Base-by-base conservation (phyloP, 2,888 invertebrate species). In the Dyspetes luteomarginatus region DNA sequence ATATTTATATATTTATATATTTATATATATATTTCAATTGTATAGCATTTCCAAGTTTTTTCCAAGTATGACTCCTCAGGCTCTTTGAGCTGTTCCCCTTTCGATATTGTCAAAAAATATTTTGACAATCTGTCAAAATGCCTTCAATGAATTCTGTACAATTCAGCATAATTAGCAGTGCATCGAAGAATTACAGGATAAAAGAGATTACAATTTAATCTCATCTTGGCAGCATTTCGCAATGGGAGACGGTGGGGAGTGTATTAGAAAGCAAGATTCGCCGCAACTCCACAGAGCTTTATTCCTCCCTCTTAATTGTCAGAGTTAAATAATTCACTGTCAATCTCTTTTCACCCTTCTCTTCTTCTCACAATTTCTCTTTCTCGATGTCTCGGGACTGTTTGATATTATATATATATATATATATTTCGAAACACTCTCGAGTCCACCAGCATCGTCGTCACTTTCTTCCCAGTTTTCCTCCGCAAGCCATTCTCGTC, bases 301-400 rank as follows among this genome's bases (percentile, higher is more conserved):
- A 74, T 64, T 17, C 79, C 82, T 85, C 85, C 82, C 85, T 83
- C 87, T 89, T 89, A 88, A 90, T 89, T 89, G 88, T 87, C 88
- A 86, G 87, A 88, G 87, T 87, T 89, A 88, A 90, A 90, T 90
- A 90, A 91, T 91, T 91, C 89, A 91, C 90, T 88, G 90, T 89
- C 90, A 90, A 90, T 91, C 90, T 74, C 64, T 88, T 87, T 89
- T 88, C 87, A 87, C 90, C 90, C 89, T 89, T 89, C 87, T 86
- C 86, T 79, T 77, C 62, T 36, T 62, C 12, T 58, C 60, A 17
- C 56, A 43, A 65, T 71, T 74, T 67, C 28, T 45, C 55, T 43
- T 7, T 15, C 26, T n/a, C 28, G 19, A n/a, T 19, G 24, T 36
- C 12, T 73, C 24, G 12, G 12, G 17, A 17, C 65, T 52, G 48